phyloP scores from a whole-genome alignment of 2,888 invertebrate genomes.

The Drosophila robusta region DNA sequence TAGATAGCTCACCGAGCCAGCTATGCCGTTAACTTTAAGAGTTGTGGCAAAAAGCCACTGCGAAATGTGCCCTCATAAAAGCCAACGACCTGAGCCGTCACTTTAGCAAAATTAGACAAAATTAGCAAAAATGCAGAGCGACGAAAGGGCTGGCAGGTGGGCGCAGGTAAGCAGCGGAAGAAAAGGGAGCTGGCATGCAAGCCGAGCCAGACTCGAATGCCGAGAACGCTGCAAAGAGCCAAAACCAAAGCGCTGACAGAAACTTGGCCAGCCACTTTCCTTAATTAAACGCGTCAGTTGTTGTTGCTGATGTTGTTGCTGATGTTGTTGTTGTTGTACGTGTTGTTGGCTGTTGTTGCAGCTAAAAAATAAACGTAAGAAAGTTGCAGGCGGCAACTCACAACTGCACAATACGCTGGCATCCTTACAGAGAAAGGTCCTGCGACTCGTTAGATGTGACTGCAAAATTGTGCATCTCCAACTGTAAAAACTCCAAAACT shows the following conservation, averaged over 20 bases:
- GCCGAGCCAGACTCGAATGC: constrained; percentile 27
- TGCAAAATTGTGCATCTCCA: too few relatives aligned
- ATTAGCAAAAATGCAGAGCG: constrained; percentile 61
- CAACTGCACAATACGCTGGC: constrained; percentile 5
- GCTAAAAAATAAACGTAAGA: constrained; percentile 1
- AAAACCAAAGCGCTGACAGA: constrained; percentile 40
- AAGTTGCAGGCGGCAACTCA: background rate
- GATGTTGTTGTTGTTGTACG: constrained; percentile 21
- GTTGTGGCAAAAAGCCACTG: constrained; percentile 19
- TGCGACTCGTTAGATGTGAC: too few relatives aligned
- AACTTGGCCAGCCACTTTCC: constrained; percentile 76
- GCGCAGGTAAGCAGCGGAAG: background rate
- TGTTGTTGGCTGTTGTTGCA: constrained; percentile 26
- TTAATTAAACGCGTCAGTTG: constrained; percentile 75
- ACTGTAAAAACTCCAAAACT: too few relatives aligned
- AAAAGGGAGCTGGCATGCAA: constrained; percentile 9
- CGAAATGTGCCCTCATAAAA: constrained; percentile 50
- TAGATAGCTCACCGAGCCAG: constrained; percentile 4
- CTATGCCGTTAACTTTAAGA: constrained; percentile 22
- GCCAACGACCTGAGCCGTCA: constrained; percentile 61
- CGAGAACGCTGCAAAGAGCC: constrained; percentile 36
- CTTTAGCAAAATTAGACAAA: constrained; percentile 69
- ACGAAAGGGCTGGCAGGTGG: constrained; percentile 5
- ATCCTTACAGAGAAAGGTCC: too few relatives aligned
- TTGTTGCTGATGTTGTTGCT: constrained; percentile 22